These are phyloP conservation scores for Brachypalpus laphriformis DNA, from an alignment of 2,888 invertebrate genomes.

Conservation along the genomic window DNA sequence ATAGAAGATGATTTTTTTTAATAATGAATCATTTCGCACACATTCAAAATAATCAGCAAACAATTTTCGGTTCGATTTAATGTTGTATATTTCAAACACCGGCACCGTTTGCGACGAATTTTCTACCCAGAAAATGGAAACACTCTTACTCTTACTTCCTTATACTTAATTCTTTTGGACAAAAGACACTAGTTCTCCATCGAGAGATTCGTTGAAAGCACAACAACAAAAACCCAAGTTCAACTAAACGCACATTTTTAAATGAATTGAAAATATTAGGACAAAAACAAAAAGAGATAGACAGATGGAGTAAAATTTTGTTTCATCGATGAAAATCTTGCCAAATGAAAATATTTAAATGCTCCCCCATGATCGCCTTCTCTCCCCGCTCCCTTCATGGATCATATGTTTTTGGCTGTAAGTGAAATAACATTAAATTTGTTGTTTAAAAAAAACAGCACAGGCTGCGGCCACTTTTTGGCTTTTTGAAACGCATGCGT, in stretches of 20 bases:
- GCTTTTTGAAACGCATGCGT: conserved; percentile 63
- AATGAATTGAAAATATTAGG: conserved; percentile 24
- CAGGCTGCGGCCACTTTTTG: conserved; percentile 14
- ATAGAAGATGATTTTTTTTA: neutral
- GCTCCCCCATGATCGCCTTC: too few relatives aligned
- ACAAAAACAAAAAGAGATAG: conserved; percentile 30
- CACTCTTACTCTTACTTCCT: neutral
- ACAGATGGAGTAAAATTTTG: conserved; percentile 15
- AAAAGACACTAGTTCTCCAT: neutral
- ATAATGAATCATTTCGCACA: conserved; percentile 13
- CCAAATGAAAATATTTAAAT: conserved; percentile 47
- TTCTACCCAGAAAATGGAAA: neutral
- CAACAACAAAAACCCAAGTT: conserved; percentile 35
- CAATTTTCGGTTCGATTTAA: neutral
- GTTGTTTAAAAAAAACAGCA: conserved; percentile 6
- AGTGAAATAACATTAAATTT: conserved; percentile 7
- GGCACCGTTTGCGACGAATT: neutral
- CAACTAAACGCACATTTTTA: conserved; percentile 51
- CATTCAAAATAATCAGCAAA: neutral
- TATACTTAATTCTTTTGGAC: neutral
- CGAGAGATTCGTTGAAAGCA: neutral
- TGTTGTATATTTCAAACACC: neutral
- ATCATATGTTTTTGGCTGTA: conserved; percentile 19
- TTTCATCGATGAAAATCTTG: conserved; percentile 33
- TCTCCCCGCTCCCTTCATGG: neutral